Evolutionary conservation across 2,797 vertebrate genomes (phyloP), one percentile per base, ranked within the genome.

Genomic region (Sebastes hubbsi): DNA sequence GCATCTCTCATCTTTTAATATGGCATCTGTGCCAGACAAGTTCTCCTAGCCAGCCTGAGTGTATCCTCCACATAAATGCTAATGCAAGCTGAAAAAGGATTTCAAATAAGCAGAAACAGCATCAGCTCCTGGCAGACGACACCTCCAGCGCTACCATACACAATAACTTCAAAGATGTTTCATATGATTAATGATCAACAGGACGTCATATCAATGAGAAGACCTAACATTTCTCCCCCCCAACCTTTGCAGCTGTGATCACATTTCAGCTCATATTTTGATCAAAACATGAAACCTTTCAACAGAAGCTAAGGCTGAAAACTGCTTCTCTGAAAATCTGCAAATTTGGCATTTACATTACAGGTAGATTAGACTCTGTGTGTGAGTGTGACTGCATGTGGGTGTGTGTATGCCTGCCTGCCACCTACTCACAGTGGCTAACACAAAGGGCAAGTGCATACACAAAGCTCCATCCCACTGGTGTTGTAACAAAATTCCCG

Each of bases 381-480:
- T 52, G 52, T 52, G 69, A 12, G 46, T 64, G 62, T 52, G 69
- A 7, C 27, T 76, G 25, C 12, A 38, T 59, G 69, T 42, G 30
- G 29, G 60, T 67, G 63, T 69, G 80, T 78, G 70, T 52, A 6
- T 42, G 56, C n/a, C 10, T 42, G 46, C 60, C 61, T 71, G 46
- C 82, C 75, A 77, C 88, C 85, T 65, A 83, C 83, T 80, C 77
- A 61, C 75, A 27, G 30, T 42, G 68, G 62, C 72, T 74, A 69
- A 78, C 72, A 69, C 36, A 61, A 54, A 83, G 66, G 71, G 30
- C 62, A 78, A 73, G 73, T 73, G 81, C 84, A 80, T 42, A 77
- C 85, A 83, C 74, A 75, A 69, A 85, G 61, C 79, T 84, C 58
- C 62, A 78, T 82, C 78, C 83, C 77, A 87, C 87, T 56, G 66